These are phyloP conservation scores for Cochlearius cochlearius DNA, from an alignment of 2,113 vertebrate species.

Conservation along the genomic window DNA sequence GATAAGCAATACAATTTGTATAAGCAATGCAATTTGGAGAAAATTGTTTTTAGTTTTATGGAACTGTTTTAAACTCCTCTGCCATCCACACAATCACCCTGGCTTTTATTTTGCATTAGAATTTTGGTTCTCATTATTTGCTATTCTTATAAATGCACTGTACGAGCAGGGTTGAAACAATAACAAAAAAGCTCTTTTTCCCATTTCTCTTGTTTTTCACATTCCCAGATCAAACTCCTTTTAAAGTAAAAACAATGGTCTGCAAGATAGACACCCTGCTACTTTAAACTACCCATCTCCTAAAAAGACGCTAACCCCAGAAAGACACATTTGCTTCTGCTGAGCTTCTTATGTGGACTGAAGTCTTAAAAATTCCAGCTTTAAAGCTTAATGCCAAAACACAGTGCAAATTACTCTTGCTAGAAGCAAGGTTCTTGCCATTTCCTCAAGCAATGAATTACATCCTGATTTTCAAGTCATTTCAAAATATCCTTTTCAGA, in stretches of 20 bases:
- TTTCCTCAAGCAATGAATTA: conserved; percentile 54
- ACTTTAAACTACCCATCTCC: neutral
- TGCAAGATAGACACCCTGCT: neutral
- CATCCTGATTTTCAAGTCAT: neutral
- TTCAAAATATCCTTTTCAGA: conserved; percentile 61
- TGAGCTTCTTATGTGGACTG: neutral
- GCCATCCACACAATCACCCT: neutral
- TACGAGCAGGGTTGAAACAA: neutral
- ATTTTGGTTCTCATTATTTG: conserved; percentile 9
- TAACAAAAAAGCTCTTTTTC: neutral
- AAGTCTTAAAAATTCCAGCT: conserved; percentile 35
- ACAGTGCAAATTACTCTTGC: conserved; percentile 64
- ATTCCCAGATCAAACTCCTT: neutral
- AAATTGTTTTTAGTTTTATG: conserved; percentile 9
- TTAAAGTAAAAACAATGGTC: neutral
- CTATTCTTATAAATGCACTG: neutral
- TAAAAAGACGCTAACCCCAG: neutral
- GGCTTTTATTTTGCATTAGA: conserved; percentile 2
- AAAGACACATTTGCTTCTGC: conserved; percentile 33
- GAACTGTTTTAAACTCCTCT: conserved; percentile 28
- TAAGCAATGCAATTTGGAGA: neutral
- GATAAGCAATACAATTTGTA: neutral
- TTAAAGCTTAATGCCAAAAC: conserved; percentile 59
- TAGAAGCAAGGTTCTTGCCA: conserved; percentile 64
- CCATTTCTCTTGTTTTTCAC: neutral